Evolutionary conservation across 2,888 invertebrate genomes (phyloP).

Genomic region (Xestobium rufovillosum): DNA sequence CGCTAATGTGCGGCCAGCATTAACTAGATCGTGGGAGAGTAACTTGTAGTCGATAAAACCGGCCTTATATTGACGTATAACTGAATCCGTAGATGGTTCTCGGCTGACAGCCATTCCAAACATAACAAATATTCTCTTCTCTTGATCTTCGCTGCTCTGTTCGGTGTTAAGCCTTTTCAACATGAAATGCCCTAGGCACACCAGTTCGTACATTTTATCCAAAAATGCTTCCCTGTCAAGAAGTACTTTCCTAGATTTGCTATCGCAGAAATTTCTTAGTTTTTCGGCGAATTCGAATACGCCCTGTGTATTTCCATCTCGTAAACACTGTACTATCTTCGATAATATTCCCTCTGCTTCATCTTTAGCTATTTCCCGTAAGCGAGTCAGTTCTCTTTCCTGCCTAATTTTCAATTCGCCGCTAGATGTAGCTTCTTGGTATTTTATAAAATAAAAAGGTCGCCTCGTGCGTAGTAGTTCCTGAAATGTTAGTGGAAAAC

Average conservation of each 20-base stretch:
- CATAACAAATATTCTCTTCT: slow-evolving; percentile 33
- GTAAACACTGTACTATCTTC: slow-evolving; percentile 34
- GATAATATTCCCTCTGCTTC: slow-evolving; percentile 40
- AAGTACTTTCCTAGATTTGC: slow-evolving; percentile 37
- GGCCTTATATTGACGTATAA: slow-evolving; percentile 34
- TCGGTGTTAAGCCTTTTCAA: slow-evolving; percentile 37
- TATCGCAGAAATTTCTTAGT: slow-evolving; percentile 41
- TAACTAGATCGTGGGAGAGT: neutral
- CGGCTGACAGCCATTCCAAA: slow-evolving; percentile 34
- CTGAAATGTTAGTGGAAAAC: slow-evolving; percentile 16
- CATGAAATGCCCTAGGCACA: slow-evolving; percentile 42
- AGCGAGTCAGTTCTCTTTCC: slow-evolving; percentile 31
- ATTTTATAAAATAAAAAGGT: slow-evolving; percentile 44
- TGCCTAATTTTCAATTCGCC: slow-evolving; percentile 33
- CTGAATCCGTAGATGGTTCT: slow-evolving; percentile 38
- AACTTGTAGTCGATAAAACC: slow-evolving; percentile 35
- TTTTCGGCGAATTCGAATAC: slow-evolving; percentile 37
- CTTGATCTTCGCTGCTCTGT: slow-evolving; percentile 29
- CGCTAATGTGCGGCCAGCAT: slow-evolving; percentile 1
- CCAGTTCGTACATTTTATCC: slow-evolving; percentile 38
- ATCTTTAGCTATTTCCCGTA: slow-evolving; percentile 34
- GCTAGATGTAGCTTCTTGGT: slow-evolving; percentile 34
- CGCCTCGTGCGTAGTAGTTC: slow-evolving; percentile 41
- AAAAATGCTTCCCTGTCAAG: slow-evolving; percentile 40
- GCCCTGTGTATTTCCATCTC: slow-evolving; percentile 21